Conservation (phyloP, 2,113 vertebrate species). For the Bufo gargarizans region DNA sequence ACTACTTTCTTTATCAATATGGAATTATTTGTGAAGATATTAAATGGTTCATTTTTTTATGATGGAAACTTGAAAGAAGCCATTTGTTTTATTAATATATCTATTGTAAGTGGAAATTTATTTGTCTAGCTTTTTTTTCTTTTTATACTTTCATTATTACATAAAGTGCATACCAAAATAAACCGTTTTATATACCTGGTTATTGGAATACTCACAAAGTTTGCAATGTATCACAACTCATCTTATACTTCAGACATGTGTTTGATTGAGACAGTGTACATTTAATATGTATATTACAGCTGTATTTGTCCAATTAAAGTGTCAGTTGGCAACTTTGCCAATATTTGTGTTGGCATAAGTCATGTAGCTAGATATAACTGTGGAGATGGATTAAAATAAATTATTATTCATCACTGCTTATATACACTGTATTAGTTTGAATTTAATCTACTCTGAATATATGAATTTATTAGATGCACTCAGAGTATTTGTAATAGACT, state of each 20-base stretch:
- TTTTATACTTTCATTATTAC: slow-evolving; percentile 76
- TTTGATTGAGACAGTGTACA: slow-evolving; percentile 80
- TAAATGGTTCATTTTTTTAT: slow-evolving; percentile 72
- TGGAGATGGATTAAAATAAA: slow-evolving; percentile 88
- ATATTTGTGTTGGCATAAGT: slow-evolving; percentile 85
- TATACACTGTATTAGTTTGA: slow-evolving; percentile 66
- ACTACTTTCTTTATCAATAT: slow-evolving; percentile 71
- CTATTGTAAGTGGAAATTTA: slow-evolving; percentile 72
- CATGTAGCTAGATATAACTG: slow-evolving; percentile 90
- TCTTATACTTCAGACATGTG: slow-evolving; percentile 68
- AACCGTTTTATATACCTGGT: slow-evolving; percentile 71
- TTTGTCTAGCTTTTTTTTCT: slow-evolving; percentile 71
- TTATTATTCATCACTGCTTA: slow-evolving; percentile 84
- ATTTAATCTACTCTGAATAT: slow-evolving; percentile 39
- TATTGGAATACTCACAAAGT: slow-evolving; percentile 66
- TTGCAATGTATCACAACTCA: slow-evolving; percentile 67
- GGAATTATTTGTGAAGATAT: slow-evolving; percentile 75
- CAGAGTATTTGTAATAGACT: background rate
- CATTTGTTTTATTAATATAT: slow-evolving; percentile 73
- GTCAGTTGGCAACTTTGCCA: slow-evolving; percentile 82
- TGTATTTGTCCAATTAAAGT: slow-evolving; percentile 88
- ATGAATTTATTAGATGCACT: background rate
- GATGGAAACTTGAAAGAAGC: slow-evolving; percentile 61
- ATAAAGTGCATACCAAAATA: slow-evolving; percentile 70
- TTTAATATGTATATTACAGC: slow-evolving; percentile 77